Evolutionary conservation across 2,888 invertebrate species (phyloP).

Genomic region (Caenorhabditis doughertyi): DNA sequence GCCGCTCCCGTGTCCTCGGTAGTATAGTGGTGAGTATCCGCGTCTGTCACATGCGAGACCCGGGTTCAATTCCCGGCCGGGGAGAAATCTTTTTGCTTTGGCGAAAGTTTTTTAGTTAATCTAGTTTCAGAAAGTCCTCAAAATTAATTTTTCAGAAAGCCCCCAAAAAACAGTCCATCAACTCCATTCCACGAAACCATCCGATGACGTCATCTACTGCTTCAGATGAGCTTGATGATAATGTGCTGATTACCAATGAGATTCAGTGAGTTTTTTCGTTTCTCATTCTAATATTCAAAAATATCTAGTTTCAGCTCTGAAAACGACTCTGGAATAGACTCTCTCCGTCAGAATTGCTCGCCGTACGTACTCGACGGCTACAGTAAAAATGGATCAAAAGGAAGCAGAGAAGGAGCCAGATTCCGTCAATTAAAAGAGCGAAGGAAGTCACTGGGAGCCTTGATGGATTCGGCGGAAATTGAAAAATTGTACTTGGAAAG

Average conservation of each 20-base stretch:
- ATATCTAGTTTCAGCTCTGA: slow-evolving; percentile 74
- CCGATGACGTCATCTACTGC: slow-evolving; percentile 68
- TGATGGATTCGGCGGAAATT: slow-evolving; percentile 74
- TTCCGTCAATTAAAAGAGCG: slow-evolving; percentile 77
- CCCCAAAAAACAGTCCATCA: slow-evolving; percentile 23
- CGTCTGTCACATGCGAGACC: slow-evolving; percentile 76
- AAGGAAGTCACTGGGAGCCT: slow-evolving; percentile 76
- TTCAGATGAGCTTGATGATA: slow-evolving; percentile 78
- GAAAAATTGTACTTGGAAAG: slow-evolving; percentile 72
- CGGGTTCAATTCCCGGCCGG: slow-evolving; percentile 76
- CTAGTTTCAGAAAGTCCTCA: no score
- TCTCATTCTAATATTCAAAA: background rate
- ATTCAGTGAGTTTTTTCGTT: slow-evolving; percentile 60
- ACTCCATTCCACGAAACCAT: slow-evolving; percentile 17
- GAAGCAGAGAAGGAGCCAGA: slow-evolving; percentile 56
- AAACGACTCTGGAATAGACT: slow-evolving; percentile 81
- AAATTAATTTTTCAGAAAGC: slow-evolving; percentile 16
- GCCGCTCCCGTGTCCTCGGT: slow-evolving; percentile 69
- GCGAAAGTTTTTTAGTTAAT: no score
- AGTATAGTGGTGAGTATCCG: slow-evolving; percentile 76
- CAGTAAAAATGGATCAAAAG: slow-evolving; percentile 59
- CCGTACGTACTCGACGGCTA: slow-evolving; percentile 71
- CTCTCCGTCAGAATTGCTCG: slow-evolving; percentile 77
- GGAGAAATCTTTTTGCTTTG: no score
- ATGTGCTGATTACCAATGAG: slow-evolving; percentile 71